A percentile compares a stretch with the other conserved stretches of the same genome.
phyloP scores from a whole-genome alignment of 2,113 vertebrate species.

The Silurus glanis region DNA sequence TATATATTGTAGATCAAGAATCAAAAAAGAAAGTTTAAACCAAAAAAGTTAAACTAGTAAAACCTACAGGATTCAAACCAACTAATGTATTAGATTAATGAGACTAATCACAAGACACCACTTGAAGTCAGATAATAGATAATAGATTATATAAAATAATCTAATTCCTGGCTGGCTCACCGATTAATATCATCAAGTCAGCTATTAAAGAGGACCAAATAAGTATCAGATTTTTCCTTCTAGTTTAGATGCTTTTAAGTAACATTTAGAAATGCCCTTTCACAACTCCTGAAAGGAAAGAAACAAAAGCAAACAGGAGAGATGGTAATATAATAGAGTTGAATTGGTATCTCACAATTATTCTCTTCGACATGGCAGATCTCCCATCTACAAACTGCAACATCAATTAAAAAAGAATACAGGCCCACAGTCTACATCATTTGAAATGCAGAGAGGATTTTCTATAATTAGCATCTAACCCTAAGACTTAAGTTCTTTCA shows the following conservation, averaged over 20 bases:
- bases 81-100: background rate
- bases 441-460: too few relatives aligned
- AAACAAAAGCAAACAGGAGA: background rate
- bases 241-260: background rate
- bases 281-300: background rate
- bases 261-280: background rate
- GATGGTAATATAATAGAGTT: background rate
- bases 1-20: background rate
- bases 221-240: background rate
- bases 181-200: background rate
- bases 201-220: background rate
- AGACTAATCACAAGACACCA: background rate
- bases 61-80: background rate
- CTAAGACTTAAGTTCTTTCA: background rate
- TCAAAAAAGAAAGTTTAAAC: background rate
- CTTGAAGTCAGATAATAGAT: too few relatives aligned
- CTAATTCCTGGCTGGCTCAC: conserved; percentile 7
- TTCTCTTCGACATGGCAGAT: background rate
- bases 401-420: background rate
- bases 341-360: background rate
- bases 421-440: background rate
- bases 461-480: background rate
- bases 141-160: background rate
- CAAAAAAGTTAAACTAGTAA: background rate
- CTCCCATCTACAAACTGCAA: background rate